phyloP scores from a whole-genome alignment of 2,797 vertebrate genomes.

The Micrastur ruficollis region DNA sequence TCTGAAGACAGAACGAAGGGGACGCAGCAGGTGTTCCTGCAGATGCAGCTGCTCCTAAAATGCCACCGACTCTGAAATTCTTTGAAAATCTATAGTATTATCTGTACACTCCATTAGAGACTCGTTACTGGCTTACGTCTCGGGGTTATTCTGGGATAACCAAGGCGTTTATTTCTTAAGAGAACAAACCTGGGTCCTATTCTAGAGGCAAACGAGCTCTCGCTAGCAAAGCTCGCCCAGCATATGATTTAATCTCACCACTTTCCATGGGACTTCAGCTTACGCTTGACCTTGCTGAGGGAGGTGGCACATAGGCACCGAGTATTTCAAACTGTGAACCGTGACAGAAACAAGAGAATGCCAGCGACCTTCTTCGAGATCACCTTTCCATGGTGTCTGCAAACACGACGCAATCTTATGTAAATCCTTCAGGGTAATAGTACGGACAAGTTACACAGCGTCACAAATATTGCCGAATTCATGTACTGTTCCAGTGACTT shows the following conservation, averaged over 20 bases:
- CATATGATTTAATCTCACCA: neutral
- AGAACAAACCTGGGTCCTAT: neutral
- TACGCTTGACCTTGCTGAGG: neutral
- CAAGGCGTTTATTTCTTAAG: neutral
- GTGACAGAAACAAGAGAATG: neutral
- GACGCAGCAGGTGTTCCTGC: neutral
- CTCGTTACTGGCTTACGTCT: neutral
- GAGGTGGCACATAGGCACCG: neutral
- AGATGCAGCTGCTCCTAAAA: neutral
- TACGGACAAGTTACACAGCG: rapidly evolving
- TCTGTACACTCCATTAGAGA: neutral
- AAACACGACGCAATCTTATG: rapidly evolving
- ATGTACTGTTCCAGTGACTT: neutral
- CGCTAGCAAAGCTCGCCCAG: neutral
- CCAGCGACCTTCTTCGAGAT: neutral
- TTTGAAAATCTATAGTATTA: neutral
- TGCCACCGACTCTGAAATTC: neutral
- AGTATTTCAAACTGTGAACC: neutral
- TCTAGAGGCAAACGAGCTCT: neutral
- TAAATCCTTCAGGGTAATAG: neutral
- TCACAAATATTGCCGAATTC: neutral
- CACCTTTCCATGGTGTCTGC: neutral
- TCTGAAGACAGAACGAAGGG: neutral
- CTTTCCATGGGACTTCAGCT: neutral
- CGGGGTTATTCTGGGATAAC: neutral